Conservation (phyloP, 2,113 vertebrate species). For the Vicugna pacos region DNA sequence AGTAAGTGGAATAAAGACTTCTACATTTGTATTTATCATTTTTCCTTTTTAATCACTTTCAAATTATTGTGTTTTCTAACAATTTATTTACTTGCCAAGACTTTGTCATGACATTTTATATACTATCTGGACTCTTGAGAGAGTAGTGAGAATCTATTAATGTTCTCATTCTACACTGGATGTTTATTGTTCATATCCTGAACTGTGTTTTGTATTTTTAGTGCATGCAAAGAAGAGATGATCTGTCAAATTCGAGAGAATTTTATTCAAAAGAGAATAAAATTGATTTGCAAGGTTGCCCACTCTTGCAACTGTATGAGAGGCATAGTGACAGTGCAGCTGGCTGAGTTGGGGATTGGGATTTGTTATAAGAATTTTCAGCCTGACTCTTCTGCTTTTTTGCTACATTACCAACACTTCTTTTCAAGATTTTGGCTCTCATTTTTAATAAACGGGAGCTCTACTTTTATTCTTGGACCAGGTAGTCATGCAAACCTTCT, state of each 20-base stretch:
- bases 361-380: not conserved
- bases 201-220: not conserved
- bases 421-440: constrained; percentile 25
- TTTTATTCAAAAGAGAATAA: constrained; percentile 23
- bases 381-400: not conserved
- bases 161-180: not conserved
- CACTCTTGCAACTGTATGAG: not conserved
- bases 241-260: constrained; percentile 37
- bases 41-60: constrained; percentile 52
- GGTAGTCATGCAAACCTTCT: not conserved
- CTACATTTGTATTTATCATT: not conserved
- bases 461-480: constrained; percentile 15
- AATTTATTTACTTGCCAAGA: not conserved
- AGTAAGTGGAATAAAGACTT: constrained; percentile 85
- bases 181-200: not conserved
- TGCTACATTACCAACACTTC: not conserved
- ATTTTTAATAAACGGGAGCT: not conserved
- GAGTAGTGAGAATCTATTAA: not conserved
- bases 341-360: not conserved
- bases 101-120: not conserved
- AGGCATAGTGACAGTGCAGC: not conserved
- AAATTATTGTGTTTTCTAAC: constrained; percentile 24
- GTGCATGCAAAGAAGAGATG: not conserved
- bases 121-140: not conserved
- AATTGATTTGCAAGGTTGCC: not conserved